A percentile compares a stretch with the other conserved stretches of the same genome.
Conservation (phyloP, 2,113 vertebrate genomes). For the Tyrannus savana region DNA sequence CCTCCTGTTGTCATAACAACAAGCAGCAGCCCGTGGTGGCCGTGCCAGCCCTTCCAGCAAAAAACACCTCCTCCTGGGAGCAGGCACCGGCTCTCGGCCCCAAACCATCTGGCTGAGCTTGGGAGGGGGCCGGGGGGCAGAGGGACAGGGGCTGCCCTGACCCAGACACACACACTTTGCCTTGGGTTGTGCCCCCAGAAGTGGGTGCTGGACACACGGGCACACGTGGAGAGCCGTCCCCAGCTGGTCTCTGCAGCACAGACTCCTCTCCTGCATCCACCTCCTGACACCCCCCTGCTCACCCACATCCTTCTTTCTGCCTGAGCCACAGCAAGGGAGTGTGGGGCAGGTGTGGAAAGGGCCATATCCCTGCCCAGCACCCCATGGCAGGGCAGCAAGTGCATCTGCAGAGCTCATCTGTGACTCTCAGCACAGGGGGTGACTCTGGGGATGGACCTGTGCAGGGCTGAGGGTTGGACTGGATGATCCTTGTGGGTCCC, state of each 20-base stretch:
- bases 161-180: rapidly evolving
- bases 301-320: too few species aligned
- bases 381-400: rapidly evolving
- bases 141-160: neutral
- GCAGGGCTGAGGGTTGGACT: neutral
- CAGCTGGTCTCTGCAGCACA: rapidly evolving
- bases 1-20: slow-evolving; percentile 59
- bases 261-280: rapidly evolving
- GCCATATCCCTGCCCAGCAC: neutral
- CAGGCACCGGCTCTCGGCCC: neutral
- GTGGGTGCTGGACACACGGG: neutral
- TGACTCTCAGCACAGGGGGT: neutral
- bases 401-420: neutral
- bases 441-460: neutral
- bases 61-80: neutral
- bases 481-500: neutral
- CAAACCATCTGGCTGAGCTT: neutral
- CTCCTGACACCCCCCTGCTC: too few species aligned
- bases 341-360: neutral
- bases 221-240: neutral
- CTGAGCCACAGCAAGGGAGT: neutral
- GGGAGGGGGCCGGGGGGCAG: neutral
- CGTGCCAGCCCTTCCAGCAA: neutral
- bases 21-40: neutral
- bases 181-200: neutral